These are phyloP conservation scores for Chelon labrosus DNA, from an alignment of 2,797 vertebrate genomes.

Conservation along the genomic window DNA sequence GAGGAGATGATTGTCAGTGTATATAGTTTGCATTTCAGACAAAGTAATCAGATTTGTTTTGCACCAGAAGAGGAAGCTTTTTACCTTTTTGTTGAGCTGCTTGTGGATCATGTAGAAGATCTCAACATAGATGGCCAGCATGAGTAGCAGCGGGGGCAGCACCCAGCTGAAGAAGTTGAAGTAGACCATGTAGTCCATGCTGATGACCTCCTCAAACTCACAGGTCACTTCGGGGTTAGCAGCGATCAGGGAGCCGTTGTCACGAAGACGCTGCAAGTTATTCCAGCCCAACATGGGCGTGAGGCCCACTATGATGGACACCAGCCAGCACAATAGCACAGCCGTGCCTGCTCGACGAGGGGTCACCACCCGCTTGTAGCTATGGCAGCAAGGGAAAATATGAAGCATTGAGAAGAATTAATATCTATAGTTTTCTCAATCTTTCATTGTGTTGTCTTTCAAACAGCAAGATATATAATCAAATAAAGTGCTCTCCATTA, in stretches of 20 bases:
- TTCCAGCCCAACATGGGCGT: constrained; percentile 98
- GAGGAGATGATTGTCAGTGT: constrained; percentile 10
- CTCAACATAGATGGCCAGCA: constrained; percentile 94
- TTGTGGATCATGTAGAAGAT: constrained; percentile 98
- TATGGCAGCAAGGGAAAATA: constrained; percentile 66
- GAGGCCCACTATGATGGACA: constrained; percentile 94
- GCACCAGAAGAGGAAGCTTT: not conserved
- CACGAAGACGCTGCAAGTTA: constrained; percentile 84
- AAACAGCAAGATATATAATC: no score
- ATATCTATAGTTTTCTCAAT: not conserved
- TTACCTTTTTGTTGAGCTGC: constrained; percentile 92
- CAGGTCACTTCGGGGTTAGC: constrained; percentile 87
- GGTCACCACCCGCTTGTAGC: constrained; percentile 95
- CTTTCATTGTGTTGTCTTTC: no score
- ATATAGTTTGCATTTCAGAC: no score
- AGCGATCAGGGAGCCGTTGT: constrained; percentile 75
- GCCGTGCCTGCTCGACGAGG: constrained; percentile 88
- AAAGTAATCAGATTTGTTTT: not conserved
- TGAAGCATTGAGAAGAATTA: constrained; percentile 4
- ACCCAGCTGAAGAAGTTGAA: constrained; percentile 99
- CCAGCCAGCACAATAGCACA: constrained; percentile 92
- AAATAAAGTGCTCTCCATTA: no score
- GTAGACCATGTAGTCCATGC: constrained; percentile 99
- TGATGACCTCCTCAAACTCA: constrained; percentile 95
- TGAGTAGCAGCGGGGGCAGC: constrained; percentile 93